A percentile compares a stretch with the other conserved stretches of the same genome.
Evolutionary conservation across 2,113 vertebrate genomes (phyloP).

Genomic region (Dolichotis patagonum): DNA sequence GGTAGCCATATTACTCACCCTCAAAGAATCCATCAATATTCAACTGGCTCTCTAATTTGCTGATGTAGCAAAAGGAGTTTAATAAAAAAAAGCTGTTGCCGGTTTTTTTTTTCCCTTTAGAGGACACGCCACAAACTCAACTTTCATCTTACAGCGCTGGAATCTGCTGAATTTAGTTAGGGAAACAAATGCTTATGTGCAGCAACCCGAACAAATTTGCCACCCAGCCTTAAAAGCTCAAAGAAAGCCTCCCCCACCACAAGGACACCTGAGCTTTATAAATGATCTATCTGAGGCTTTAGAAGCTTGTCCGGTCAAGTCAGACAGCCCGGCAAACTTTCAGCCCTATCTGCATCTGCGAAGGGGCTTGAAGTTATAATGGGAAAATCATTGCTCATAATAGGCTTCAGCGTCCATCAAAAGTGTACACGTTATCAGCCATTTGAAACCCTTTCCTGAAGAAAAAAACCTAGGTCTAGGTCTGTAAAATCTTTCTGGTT

Average conservation of each 20-base stretch:
- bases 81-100: slow-evolving; percentile 78
- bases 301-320: slow-evolving; percentile 56
- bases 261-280: slow-evolving; percentile 62
- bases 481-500: slow-evolving; percentile 42
- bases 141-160: slow-evolving; percentile 58
- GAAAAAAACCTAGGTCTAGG: slow-evolving; percentile 7
- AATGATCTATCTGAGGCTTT: slow-evolving; percentile 59
- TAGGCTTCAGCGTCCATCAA: slow-evolving; percentile 30
- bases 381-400: not conserved
- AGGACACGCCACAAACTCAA: slow-evolving; percentile 47
- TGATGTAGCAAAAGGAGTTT: slow-evolving; percentile 79
- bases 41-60: slow-evolving; percentile 78
- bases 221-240: slow-evolving; percentile 54
- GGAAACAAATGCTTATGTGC: slow-evolving; percentile 45
- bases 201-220: slow-evolving; percentile 51
- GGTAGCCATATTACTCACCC: slow-evolving; percentile 77
- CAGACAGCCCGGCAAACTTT: slow-evolving; percentile 61
- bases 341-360: not conserved
- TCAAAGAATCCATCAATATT: slow-evolving; percentile 82
- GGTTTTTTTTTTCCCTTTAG: not conserved
- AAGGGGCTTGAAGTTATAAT: slow-evolving; percentile 22
- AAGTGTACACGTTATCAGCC: not conserved
- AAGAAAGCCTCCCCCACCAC: slow-evolving; percentile 39
- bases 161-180: slow-evolving; percentile 58
- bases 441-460: slow-evolving; percentile 17